These are phyloP conservation scores for Tribolium madens DNA, from an alignment of 1,140 invertebrate genomes.

Conservation along the genomic window DNA sequence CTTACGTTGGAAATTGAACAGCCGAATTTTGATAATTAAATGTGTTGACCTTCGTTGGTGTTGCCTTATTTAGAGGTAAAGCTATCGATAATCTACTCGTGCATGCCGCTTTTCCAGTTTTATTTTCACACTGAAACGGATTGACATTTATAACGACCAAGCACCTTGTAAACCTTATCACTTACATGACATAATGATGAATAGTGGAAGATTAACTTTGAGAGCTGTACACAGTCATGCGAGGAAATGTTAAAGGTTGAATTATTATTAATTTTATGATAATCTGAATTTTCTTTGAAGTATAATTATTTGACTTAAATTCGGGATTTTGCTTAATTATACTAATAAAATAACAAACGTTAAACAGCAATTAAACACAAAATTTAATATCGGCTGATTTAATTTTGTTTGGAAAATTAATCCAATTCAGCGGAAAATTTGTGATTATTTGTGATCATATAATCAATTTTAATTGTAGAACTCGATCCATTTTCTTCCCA, in stretches of 20 bases:
- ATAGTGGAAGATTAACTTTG: neutral
- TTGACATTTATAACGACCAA: constrained; percentile 3
- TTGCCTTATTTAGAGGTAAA: neutral
- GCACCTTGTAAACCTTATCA: constrained; percentile 2
- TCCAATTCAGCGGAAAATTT: neutral
- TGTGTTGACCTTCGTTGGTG: neutral
- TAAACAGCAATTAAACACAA: neutral
- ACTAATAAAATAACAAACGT: neutral
- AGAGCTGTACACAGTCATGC: neutral
- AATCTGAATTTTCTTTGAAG: neutral
- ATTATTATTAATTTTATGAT: no score
- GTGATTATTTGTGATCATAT: neutral
- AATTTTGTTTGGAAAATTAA: neutral
- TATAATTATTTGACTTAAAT: neutral
- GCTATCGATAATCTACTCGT: neutral
- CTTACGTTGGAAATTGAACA: neutral
- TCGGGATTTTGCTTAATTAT: neutral
- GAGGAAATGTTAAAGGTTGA: neutral
- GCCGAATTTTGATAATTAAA: neutral
- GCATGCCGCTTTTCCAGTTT: neutral
- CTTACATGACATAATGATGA: neutral
- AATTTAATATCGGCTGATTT: neutral
- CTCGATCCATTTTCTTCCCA: no score
- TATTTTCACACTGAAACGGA: neutral
- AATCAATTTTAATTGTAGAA: no score